Evolutionary conservation across 2,797 vertebrate genomes (phyloP), one percentile per base, ranked within the genome.

Genomic region (Cetoscarus ocellatus): DNA sequence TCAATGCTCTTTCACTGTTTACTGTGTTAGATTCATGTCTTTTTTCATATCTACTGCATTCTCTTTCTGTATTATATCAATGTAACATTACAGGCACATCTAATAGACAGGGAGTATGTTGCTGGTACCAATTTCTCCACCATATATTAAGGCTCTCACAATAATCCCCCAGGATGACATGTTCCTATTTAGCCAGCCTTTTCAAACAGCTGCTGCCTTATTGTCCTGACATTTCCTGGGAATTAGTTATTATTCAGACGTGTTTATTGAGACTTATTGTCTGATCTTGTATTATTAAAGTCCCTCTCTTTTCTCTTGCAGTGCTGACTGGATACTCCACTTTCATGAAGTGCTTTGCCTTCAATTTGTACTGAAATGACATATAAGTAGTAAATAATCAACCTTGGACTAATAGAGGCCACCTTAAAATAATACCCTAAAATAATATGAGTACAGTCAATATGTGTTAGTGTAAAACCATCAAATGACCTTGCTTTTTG

Each of bases 211-310:
- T 90, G 91, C 86, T 73, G 78, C 74, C 75, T 91, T 91, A 90
- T 90, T 90, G 88, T 83, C 67, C 67, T 93, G 92, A 90, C 90
- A 92, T 92, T 93, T 92, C 83, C 70, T 84, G 83, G 88, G 88
- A 89, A 90, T 92, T 88, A 85, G 80, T 89, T 89, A 83, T 89
- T 88, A 88, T 92, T 86, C 79, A 77, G 73, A 89, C 70, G 51
- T 90, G 87, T 88, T 88, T 90, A 91, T 87, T 86, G 77, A 76
- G 70, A 84, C 77, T 85, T 83, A 74, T 75, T 79, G 83, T 88
- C 86, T 86, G 83, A 91, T 83, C 80, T 79, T 61, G 72, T 70
- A 49, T 90, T 91, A 91, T 89, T 87, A 90, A 88, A 91, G 62
- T 73, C 57, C 49, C 71, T 56, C 64, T 69, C 71, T 65, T 40